Conservation (phyloP, 2,888 invertebrate genomes). For the Osmoderma eremita region DNA sequence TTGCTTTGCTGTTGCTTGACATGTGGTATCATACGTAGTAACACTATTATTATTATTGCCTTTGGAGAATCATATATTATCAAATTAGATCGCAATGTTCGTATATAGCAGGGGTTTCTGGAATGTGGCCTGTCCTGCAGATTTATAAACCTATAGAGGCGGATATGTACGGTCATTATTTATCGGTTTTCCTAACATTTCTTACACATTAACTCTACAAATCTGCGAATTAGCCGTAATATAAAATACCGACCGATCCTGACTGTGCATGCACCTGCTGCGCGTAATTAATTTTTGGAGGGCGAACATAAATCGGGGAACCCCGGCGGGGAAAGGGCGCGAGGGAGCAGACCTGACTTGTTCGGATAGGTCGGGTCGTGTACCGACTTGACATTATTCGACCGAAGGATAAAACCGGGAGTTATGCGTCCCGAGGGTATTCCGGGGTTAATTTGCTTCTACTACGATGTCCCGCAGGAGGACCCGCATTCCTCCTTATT, state of each 20-base stretch:
- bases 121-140: not conserved
- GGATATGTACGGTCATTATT: conserved; percentile 21
- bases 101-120: not conserved
- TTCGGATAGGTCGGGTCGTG: conserved; percentile 31
- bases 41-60: no score
- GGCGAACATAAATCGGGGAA: conserved; percentile 41
- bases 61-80: not conserved
- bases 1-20: no score
- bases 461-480: conserved; percentile 61
- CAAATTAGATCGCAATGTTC: conserved; percentile 1
- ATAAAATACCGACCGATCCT: conserved; percentile 24
- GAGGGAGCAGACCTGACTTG: conserved; percentile 22
- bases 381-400: conserved; percentile 56
- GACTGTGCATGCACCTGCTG: conserved; percentile 45
- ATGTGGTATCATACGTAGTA: no score
- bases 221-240: conserved; percentile 35
- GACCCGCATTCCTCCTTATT: conserved; percentile 47
- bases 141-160: conserved; percentile 21
- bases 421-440: conserved; percentile 60
- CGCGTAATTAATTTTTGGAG: conserved; percentile 50
- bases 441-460: conserved; percentile 62
- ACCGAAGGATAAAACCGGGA: conserved; percentile 61
- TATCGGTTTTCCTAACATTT: conserved; percentile 25
- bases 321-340: conserved; percentile 1
- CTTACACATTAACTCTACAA: conserved; percentile 34